Evolutionary conservation across 2,797 vertebrate species (phyloP).

Genomic region (Microtus californicus): DNA sequence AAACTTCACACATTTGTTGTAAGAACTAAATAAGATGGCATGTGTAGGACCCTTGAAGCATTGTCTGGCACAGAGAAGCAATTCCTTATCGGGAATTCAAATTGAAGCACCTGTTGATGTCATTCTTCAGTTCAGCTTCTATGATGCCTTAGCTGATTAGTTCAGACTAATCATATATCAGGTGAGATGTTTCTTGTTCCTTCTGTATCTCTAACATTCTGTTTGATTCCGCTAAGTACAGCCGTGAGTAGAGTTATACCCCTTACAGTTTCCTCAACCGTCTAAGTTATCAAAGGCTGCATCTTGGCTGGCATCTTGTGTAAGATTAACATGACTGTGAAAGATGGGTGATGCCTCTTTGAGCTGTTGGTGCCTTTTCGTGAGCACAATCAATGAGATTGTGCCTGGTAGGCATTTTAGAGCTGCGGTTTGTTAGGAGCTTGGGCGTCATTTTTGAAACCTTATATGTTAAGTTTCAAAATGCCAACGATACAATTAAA

Average conservation of each 20-base stretch:
- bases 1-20: no score
- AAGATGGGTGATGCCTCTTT: no score
- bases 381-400: neutral
- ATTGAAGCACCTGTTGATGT: neutral
- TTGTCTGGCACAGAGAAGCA: neutral
- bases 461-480: conserved; percentile 22
- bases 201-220: conserved; percentile 27
- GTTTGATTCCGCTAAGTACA: neutral
- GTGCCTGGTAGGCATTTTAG: neutral
- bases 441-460: conserved; percentile 47
- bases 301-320: no score
- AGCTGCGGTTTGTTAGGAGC: neutral
- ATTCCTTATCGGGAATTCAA: conserved; percentile 13
- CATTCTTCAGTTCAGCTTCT: neutral
- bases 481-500: neutral
- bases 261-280: neutral
- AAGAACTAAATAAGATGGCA: no score
- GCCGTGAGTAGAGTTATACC: neutral
- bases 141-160: neutral
- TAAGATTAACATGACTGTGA: no score
- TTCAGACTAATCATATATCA: neutral
- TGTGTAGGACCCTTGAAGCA: no score
- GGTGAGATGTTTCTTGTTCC: neutral
- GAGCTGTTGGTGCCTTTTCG: no score
- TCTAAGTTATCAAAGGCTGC: no score